A percentile compares a stretch with the other conserved stretches of the same genome.
phyloP scores from a whole-genome alignment of 2,113 vertebrate species.

The Leucosticte australis region DNA sequence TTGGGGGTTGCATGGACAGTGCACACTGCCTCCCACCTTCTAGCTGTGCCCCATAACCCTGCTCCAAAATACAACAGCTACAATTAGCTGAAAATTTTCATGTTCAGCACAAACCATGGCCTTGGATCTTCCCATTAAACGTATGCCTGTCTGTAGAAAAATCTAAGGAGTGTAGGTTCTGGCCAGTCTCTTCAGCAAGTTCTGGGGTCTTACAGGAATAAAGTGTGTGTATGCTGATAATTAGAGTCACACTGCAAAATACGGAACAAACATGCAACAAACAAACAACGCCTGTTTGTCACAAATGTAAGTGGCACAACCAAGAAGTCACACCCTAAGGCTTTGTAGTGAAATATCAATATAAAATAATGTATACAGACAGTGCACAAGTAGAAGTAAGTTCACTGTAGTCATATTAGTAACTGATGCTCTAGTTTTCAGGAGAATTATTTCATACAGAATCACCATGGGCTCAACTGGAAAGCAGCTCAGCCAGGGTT shows the following conservation, averaged over 20 bases:
- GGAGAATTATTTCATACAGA: background rate
- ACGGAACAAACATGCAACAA: background rate
- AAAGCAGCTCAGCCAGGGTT: background rate
- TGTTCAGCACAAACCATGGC: background rate
- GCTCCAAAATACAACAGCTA: background rate
- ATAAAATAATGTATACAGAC: background rate
- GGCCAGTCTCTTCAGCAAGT: background rate
- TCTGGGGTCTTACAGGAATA: background rate
- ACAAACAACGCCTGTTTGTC: background rate
- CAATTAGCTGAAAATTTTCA: background rate
- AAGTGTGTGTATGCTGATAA: background rate
- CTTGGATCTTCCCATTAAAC: background rate
- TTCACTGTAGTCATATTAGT: background rate
- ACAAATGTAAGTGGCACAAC: background rate
- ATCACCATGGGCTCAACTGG: background rate
- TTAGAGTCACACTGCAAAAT: background rate
- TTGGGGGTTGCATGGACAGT: background rate
- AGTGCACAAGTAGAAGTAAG: background rate
- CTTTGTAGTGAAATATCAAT: background rate
- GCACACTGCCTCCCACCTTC: background rate
- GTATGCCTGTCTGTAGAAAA: background rate
- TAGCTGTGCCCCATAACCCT: background rate
- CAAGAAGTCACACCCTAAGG: background rate
- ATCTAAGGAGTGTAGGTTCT: background rate
- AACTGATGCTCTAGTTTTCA: background rate